Percentiles rank a stretch among this genome's conserved stretches.
These are phyloP conservation scores for Hemibagrus wyckioides DNA, from an alignment of 2,113 vertebrate genomes.

Conservation along the genomic window DNA sequence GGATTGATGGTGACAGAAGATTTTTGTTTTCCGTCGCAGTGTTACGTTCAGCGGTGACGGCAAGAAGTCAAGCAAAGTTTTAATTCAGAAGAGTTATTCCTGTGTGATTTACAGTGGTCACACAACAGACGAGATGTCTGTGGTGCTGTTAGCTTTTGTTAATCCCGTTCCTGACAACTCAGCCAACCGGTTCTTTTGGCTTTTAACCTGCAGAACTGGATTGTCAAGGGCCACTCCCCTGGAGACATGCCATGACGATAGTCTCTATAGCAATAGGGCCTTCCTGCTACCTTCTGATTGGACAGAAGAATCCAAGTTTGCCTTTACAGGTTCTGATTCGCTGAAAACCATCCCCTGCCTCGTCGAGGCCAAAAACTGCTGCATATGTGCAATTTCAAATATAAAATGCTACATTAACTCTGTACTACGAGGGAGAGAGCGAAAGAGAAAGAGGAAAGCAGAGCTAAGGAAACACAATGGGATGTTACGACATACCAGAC, in stretches of 20 bases:
- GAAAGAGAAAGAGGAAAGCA: background rate
- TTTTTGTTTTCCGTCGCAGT: slow-evolving; percentile 15
- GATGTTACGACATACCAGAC: background rate
- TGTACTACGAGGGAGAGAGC: slow-evolving; percentile 2
- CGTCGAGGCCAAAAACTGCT: background rate
- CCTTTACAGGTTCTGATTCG: slow-evolving; percentile 9
- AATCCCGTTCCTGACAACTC: slow-evolving; percentile 19
- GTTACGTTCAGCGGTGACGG: background rate
- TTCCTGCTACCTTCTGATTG: slow-evolving; percentile 26
- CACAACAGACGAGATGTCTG: background rate
- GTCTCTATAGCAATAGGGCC: slow-evolving; percentile 44
- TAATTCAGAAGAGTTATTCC: background rate
- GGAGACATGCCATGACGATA: slow-evolving; percentile 35
- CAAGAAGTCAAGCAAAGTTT: background rate
- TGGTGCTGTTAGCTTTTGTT: slow-evolving; percentile 16
- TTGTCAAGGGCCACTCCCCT: slow-evolving; percentile 47
- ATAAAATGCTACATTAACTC: slow-evolving; percentile 6
- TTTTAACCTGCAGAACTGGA: slow-evolving; percentile 48
- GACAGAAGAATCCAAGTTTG: background rate
- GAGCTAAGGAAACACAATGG: background rate
- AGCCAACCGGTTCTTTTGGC: slow-evolving; percentile 37
- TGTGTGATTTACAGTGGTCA: slow-evolving; percentile 3
- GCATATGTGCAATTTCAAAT: background rate
- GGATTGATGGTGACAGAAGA: slow-evolving; percentile 1
- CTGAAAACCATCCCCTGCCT: background rate